These are phyloP conservation scores for Idaea dimidiata DNA, from an alignment of 2,888 invertebrate species.

Conservation along the genomic window DNA sequence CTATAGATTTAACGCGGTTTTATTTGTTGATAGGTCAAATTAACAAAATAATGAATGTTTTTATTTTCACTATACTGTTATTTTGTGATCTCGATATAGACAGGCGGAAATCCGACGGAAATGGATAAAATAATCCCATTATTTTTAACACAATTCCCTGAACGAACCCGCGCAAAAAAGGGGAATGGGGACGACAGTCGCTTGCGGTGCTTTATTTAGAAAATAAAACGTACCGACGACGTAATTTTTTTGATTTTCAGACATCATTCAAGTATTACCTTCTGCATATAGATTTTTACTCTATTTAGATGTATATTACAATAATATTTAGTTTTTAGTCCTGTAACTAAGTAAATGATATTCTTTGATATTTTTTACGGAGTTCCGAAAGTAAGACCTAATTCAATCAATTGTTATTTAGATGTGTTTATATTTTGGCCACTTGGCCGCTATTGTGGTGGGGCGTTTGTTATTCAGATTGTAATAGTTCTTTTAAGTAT, in stretches of 20 bases:
- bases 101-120: constrained; percentile 26
- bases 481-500: too few relatives aligned
- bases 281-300: neutral
- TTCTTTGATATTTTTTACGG: too few relatives aligned
- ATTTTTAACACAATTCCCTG: constrained; percentile 26
- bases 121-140: constrained; percentile 32
- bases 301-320: too few relatives aligned
- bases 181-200: constrained; percentile 23
- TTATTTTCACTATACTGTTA: constrained; percentile 11
- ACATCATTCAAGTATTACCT: neutral
- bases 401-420: too few relatives aligned
- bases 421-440: too few relatives aligned
- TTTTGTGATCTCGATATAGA: constrained; percentile 14
- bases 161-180: constrained; percentile 23
- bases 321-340: too few relatives aligned
- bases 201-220: constrained; percentile 20
- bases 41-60: neutral
- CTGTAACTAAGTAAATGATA: too few relatives aligned
- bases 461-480: too few relatives aligned
- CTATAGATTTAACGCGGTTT: too few relatives aligned
- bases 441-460: too few relatives aligned
- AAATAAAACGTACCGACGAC: neutral
- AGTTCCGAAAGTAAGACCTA: too few relatives aligned
- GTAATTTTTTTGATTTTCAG: neutral
- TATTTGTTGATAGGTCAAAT: neutral